These are phyloP conservation scores for Dinocampus coccinellae DNA, from an alignment of 2,888 invertebrate genomes.

Conservation along the genomic window DNA sequence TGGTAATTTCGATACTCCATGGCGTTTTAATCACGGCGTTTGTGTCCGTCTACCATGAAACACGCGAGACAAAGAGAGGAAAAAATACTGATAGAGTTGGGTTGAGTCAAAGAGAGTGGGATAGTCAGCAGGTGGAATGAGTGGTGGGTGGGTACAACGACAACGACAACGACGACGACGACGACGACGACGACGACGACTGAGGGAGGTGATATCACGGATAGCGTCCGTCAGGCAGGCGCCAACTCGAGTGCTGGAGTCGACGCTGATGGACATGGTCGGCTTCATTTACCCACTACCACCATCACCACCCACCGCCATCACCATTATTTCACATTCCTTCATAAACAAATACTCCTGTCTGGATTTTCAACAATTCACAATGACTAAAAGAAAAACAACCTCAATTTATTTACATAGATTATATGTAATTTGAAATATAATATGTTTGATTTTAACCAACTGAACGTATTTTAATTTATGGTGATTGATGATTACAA, in stretches of 20 bases:
- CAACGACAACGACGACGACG: no score
- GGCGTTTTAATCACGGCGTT: slow-evolving; percentile 48
- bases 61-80: slow-evolving; percentile 28
- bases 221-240: slow-evolving; percentile 53
- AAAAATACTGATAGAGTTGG: no score
- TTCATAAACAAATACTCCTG: slow-evolving; percentile 25
- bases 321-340: slow-evolving; percentile 42
- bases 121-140: slow-evolving; percentile 42
- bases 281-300: slow-evolving; percentile 47
- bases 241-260: slow-evolving; percentile 43
- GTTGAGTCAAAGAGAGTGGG: slow-evolving; percentile 7
- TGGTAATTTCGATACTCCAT: slow-evolving; percentile 40
- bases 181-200: no score
- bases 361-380: slow-evolving; percentile 11
- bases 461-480: not conserved
- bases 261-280: slow-evolving; percentile 39
- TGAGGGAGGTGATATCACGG: slow-evolving; percentile 49
- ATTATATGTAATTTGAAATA: not conserved
- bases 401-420: no score
- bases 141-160: no score
- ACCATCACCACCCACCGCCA: no score
- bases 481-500: not conserved
- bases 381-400: not conserved
- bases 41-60: slow-evolving; percentile 40
- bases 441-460: no score